A percentile compares a stretch with the other conserved stretches of the same genome.
Evolutionary conservation across 2,888 invertebrate species (phyloP).

Genomic region (Keiferia lycopersicella): DNA sequence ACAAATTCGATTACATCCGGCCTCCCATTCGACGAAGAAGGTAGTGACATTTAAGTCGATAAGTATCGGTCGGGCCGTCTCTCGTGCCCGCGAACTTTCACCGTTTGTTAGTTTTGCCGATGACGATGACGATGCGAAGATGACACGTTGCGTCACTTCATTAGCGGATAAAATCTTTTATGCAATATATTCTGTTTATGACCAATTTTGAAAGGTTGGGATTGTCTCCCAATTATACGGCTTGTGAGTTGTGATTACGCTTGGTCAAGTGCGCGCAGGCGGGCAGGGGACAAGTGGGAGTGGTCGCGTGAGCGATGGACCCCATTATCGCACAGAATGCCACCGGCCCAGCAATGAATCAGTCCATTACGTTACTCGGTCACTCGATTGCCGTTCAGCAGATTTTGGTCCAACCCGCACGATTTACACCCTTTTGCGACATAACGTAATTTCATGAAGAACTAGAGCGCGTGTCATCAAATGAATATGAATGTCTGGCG

Average conservation of each 20-base stretch:
- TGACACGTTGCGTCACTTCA: constrained; percentile 60
- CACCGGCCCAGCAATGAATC: constrained; percentile 43
- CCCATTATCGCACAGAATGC: constrained; percentile 40
- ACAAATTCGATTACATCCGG: constrained; percentile 36
- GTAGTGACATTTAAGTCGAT: constrained; percentile 47
- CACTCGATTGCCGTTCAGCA: constrained; percentile 41
- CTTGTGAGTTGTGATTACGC: constrained; percentile 4
- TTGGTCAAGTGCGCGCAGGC: constrained; percentile 3
- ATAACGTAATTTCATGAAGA: constrained; percentile 20
- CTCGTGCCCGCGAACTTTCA: constrained; percentile 65
- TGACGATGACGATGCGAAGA: constrained; percentile 43
- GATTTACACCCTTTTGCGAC: constrained; percentile 16
- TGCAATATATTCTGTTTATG: constrained; percentile 40
- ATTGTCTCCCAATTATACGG: constrained; percentile 4
- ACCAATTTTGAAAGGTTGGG: constrained; percentile 24
- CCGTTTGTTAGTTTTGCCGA: constrained; percentile 65
- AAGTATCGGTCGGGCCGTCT: constrained; percentile 37
- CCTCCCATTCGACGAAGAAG: constrained; percentile 32
- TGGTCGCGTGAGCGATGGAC: constrained; percentile 41
- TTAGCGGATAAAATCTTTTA: constrained; percentile 49
- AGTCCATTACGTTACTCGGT: constrained; percentile 40
- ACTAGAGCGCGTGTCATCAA: constrained; percentile 15
- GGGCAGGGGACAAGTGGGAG: constrained; percentile 14
- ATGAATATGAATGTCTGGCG: constrained; percentile 25
- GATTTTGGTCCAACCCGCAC: constrained; percentile 19